These are phyloP conservation scores for Drosophila serrata DNA, from an alignment of 1,140 invertebrate genomes.

Conservation along the genomic window DNA sequence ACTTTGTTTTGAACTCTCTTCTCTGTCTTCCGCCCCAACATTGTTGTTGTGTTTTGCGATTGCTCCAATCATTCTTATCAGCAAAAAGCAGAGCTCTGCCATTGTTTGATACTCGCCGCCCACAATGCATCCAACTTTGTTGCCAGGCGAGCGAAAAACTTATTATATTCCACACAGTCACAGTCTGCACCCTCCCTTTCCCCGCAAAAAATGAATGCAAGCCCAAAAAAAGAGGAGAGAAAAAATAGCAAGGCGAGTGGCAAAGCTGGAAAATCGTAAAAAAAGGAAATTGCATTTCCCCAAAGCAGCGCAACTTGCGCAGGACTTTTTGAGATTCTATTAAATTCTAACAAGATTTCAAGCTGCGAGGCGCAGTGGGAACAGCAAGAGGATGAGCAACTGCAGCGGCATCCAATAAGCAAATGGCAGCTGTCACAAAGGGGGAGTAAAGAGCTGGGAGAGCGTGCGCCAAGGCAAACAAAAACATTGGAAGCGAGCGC, in stretches of 20 bases:
- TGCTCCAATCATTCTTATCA: constrained; percentile 79
- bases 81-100: constrained; percentile 50
- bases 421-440: constrained; percentile 58
- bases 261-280: constrained; percentile 75
- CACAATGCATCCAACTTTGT: constrained; percentile 71
- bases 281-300: constrained; percentile 78
- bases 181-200: background rate
- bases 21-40: constrained; percentile 8
- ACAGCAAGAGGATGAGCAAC: constrained; percentile 13
- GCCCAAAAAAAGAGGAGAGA: constrained; percentile 49
- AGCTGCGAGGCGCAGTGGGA: constrained; percentile 51
- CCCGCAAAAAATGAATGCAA: constrained; percentile 63
- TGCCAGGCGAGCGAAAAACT: constrained; percentile 66
- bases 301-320: constrained; percentile 79
- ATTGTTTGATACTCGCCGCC: constrained; percentile 50
- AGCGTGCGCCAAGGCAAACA: constrained; percentile 33
- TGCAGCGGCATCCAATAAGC: constrained; percentile 72
- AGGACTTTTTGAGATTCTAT: constrained; percentile 82
- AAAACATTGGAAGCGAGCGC: constrained; percentile 53
- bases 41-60: constrained; percentile 57
- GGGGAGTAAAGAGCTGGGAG: constrained; percentile 15
- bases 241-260: constrained; percentile 28
- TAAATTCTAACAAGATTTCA: constrained; percentile 84
- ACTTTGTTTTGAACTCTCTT: constrained; percentile 12
- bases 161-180: constrained; percentile 60